Evolutionary conservation across 35 echinoderm and acorn worm genomes (phyloP).

Genomic region (Apostichopus parvimensis): DNA sequence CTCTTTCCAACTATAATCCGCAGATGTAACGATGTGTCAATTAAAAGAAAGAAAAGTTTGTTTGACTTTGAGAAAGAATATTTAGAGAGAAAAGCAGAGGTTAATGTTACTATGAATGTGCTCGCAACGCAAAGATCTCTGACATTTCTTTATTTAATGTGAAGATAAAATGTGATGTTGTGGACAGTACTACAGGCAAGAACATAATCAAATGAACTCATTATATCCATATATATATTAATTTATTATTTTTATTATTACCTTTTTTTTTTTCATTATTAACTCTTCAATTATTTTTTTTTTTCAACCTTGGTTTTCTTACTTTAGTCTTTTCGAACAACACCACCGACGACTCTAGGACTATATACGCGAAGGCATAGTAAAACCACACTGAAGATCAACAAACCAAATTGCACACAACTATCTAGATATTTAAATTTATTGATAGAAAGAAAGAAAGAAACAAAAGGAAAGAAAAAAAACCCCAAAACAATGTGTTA

Average conservation of each 20-base stretch:
- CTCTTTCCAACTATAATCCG: not conserved
- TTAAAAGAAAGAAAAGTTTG: too few species aligned
- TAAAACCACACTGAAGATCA: not conserved
- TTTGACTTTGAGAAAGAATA: not conserved
- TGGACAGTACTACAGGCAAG: not conserved
- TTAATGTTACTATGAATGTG: slow-evolving; percentile 11
- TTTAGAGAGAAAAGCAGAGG: not conserved
- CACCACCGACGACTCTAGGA: not conserved
- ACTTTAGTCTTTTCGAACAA: not conserved
- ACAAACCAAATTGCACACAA: not conserved
- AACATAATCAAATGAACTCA: not conserved
- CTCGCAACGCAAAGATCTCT: not conserved
- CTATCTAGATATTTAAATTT: slow-evolving; percentile 2
- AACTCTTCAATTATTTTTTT: not conserved
- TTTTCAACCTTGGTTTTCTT: not conserved
- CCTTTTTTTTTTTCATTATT: not conserved
- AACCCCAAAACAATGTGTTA: not conserved
- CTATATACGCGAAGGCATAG: not conserved
- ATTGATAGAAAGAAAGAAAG: not conserved
- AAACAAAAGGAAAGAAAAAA: not conserved
- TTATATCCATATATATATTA: not conserved
- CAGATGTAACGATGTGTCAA: not conserved
- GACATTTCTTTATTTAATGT: not conserved
- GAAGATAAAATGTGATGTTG: not conserved
- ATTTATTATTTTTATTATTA: not conserved